Percentiles rank a stretch among this genome's conserved stretches.
Conservation (phyloP, 92 coral and sea anemone species). For the Hydrozoanthus gracilis region DNA sequence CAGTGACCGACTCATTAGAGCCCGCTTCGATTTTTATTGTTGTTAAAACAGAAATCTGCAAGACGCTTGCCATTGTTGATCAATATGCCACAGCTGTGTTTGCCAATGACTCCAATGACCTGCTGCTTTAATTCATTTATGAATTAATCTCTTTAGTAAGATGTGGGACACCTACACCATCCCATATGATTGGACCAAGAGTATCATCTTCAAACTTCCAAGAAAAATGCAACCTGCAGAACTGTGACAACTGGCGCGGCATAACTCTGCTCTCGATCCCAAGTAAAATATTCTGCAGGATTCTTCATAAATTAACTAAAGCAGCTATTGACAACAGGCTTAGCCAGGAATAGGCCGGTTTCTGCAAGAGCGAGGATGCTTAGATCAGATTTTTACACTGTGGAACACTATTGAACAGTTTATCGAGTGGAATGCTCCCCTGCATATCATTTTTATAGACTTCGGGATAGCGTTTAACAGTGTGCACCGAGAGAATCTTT, state of each 20-base stretch:
- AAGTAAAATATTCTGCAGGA: slow-evolving; percentile 22
- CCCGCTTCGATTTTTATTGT: not conserved
- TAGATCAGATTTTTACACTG: slow-evolving; percentile 46
- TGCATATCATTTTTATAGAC: slow-evolving; percentile 41
- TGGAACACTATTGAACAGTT: slow-evolving; percentile 46
- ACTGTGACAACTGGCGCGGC: slow-evolving; percentile 46
- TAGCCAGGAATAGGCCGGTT: slow-evolving; percentile 24
- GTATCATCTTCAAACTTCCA: not conserved
- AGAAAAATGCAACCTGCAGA: not conserved
- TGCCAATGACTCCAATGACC: no score
- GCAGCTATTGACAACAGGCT: not conserved
- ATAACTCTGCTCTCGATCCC: slow-evolving; percentile 27
- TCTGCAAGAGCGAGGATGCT: slow-evolving; percentile 22
- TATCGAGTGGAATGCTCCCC: slow-evolving; percentile 23
- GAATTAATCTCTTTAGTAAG: not conserved
- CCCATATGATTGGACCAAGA: slow-evolving; percentile 3
- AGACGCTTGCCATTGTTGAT: no score
- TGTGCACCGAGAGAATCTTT: not conserved
- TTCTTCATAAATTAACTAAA: slow-evolving; percentile 1
- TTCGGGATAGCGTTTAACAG: slow-evolving; percentile 10
- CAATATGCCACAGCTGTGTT: no score
- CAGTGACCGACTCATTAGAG: not conserved
- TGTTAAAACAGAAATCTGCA: not conserved
- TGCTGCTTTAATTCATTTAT: no score
- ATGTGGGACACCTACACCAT: not conserved